Conservation (phyloP, 2,113 vertebrate species). For the Raja brachyura region DNA sequence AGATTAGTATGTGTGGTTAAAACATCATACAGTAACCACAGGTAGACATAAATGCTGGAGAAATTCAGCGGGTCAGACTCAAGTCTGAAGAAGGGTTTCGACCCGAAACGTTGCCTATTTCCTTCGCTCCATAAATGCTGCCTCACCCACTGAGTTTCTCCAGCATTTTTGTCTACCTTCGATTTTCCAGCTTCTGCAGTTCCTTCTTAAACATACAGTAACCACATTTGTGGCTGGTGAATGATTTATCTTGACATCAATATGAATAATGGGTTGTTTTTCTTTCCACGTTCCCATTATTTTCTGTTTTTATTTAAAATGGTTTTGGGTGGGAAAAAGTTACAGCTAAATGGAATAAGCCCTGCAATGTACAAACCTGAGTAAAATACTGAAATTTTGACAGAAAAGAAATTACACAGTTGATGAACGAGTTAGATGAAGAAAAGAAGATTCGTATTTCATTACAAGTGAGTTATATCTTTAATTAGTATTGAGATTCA, state of each 20-base stretch:
- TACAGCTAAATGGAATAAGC: background rate
- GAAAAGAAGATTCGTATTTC: slow-evolving; percentile 88
- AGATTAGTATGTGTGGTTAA: background rate
- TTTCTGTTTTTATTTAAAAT: background rate
- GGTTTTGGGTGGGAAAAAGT: background rate
- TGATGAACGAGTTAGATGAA: slow-evolving; percentile 83
- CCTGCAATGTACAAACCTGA: background rate
- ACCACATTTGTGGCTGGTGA: background rate
- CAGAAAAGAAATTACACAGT: slow-evolving; percentile 93
- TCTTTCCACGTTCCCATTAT: background rate
- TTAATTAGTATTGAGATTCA: background rate
- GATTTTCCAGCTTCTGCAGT: no score
- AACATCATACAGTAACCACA: background rate
- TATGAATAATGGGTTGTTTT: background rate
- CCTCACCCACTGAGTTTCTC: no score
- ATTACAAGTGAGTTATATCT: slow-evolving; percentile 70
- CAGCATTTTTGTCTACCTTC: no score
- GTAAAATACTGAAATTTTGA: slow-evolving; percentile 39
- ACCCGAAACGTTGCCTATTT: no score
- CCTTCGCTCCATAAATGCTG: no score
- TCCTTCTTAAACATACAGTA: no score
- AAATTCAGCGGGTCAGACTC: no score
- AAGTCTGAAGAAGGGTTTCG: no score
- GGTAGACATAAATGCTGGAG: no score
- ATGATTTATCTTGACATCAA: background rate